Evolutionary conservation across 2,888 invertebrate species (phyloP).

Genomic region (Microlaimidae sp.): DNA sequence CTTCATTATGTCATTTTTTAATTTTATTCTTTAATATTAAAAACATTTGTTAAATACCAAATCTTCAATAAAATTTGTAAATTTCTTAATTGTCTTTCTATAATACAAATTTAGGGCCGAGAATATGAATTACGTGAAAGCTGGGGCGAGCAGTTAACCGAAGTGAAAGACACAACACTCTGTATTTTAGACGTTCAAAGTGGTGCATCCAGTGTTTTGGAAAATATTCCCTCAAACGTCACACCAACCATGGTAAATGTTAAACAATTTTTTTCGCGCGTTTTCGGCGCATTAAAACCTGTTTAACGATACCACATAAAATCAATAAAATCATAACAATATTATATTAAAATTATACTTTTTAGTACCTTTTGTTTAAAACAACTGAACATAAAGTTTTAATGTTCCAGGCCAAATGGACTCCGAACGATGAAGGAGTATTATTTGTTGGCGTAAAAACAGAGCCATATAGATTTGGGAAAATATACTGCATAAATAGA

Average conservation of each 20-base stretch:
- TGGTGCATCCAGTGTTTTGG: conserved; percentile 21
- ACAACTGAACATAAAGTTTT: background rate
- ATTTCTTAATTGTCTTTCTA: conserved; percentile 5
- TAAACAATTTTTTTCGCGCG: too few species aligned
- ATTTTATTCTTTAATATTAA: too few species aligned
- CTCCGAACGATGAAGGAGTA: conserved; percentile 29
- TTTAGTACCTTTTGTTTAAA: too few species aligned
- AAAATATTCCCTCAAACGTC: conserved; percentile 9
- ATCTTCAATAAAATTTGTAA: too few species aligned
- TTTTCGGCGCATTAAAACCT: too few species aligned
- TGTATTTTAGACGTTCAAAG: conserved; percentile 24
- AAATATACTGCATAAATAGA: conserved; percentile 27
- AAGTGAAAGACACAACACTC: conserved; percentile 26
- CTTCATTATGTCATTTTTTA: too few species aligned
- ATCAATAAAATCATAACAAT: too few species aligned
- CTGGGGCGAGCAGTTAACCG: conserved; percentile 28
- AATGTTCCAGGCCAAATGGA: conserved; percentile 22
- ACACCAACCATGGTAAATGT: conserved; percentile 4
- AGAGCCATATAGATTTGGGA: conserved; percentile 24
- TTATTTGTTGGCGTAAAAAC: conserved; percentile 27
- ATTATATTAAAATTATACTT: too few species aligned
- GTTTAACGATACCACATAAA: too few species aligned
- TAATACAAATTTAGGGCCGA: conserved; percentile 21
- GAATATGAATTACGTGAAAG: conserved; percentile 25
- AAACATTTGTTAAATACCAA: too few species aligned